phyloP scores from a whole-genome alignment of 2,113 vertebrate genomes.

The Nymphicus hollandicus region DNA sequence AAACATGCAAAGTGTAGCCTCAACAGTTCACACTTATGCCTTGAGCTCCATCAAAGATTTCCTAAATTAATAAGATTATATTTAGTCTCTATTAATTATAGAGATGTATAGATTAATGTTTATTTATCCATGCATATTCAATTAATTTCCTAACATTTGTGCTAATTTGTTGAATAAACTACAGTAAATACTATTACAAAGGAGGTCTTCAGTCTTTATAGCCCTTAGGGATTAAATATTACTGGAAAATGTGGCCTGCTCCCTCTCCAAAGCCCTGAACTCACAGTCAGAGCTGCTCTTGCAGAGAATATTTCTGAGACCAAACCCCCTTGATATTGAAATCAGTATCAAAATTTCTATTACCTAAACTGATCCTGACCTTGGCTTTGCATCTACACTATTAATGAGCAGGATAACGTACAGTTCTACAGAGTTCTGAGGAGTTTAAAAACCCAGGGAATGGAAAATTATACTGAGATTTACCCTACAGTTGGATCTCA shows the following conservation, averaged over 20 bases:
- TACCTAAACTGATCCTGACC: neutral
- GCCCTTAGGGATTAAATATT: neutral
- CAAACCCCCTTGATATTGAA: neutral
- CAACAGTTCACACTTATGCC: neutral
- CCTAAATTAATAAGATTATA: neutral
- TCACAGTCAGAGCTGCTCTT: accelerated
- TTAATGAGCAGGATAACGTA: neutral
- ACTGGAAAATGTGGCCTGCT: neutral
- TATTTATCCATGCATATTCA: neutral
- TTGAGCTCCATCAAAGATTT: neutral
- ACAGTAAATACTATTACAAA: neutral
- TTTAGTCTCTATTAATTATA: constrained; percentile 8
- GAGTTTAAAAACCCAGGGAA: neutral
- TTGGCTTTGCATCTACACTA: neutral
- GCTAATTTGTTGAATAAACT: neutral
- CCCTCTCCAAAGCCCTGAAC: neutral
- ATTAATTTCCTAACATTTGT: neutral
- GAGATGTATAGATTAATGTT: neutral
- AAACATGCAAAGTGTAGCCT: neutral
- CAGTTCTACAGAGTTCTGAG: neutral
- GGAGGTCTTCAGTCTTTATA: neutral
- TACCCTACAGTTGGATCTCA: neutral
- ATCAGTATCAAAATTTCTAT: neutral
- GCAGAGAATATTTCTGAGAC: neutral
- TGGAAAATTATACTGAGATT: neutral